Conservation (phyloP, 2,888 invertebrate genomes). For the Oegoconia quadripuncta region DNA sequence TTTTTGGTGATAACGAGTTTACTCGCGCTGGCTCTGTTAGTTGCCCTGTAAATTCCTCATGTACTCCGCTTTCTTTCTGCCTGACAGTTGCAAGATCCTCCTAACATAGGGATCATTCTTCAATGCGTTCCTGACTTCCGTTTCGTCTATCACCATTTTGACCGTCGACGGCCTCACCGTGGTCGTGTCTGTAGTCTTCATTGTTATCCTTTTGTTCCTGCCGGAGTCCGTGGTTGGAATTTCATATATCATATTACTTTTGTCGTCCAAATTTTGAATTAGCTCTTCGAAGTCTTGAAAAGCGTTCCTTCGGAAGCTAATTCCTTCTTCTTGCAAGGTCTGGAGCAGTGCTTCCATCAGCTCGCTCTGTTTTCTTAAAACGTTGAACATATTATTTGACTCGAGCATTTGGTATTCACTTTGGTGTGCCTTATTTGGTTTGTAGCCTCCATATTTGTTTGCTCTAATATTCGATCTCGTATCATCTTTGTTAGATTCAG, state of each 20-base stretch:
- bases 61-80: conserved; percentile 35
- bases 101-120: conserved; percentile 43
- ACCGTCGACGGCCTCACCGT: conserved; percentile 24
- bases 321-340: conserved; percentile 12
- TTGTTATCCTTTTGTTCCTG: neutral
- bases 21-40: no score
- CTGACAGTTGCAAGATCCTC: conserved; percentile 47
- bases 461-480: no score
- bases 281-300: conserved; percentile 25
- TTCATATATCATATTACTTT: conserved; percentile 1
- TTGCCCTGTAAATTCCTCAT: no score
- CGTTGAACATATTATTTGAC: conserved; percentile 1
- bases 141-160: conserved; percentile 43
- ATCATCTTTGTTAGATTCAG: no score
- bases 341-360: conserved; percentile 25
- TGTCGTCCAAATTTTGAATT: conserved; percentile 12
- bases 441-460: no score
- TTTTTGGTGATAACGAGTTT: no score
- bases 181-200: conserved; percentile 1
- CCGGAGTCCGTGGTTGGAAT: neutral
- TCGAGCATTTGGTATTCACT: no score
- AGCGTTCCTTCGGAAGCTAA: neutral
- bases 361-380: conserved; percentile 25
- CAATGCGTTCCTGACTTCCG: conserved; percentile 36
- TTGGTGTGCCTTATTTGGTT: no score